Percentiles rank a stretch among this genome's conserved stretches.
phyloP scores from a whole-genome alignment of 2,797 vertebrate genomes.

The Cossypha polioptera region DNA sequence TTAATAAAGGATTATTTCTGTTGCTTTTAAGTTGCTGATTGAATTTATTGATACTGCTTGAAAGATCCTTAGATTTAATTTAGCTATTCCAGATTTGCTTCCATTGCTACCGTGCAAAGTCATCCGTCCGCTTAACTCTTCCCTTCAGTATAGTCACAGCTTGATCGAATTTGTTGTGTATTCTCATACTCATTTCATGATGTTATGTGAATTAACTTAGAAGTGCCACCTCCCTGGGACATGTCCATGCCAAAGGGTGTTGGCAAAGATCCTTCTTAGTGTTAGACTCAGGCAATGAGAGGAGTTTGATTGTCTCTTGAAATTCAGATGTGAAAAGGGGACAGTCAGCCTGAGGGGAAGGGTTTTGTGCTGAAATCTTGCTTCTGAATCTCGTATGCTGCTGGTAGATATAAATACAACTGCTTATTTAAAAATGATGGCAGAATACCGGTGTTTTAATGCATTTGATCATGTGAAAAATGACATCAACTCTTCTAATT shows the following conservation, averaged over 20 bases:
- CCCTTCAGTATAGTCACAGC: not conserved
- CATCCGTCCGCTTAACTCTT: not conserved
- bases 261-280: not conserved
- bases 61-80: not conserved
- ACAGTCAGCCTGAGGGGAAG: not conserved
- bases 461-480: not conserved
- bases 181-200: not conserved
- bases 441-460: not conserved
- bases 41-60: not conserved
- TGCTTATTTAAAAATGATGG: not conserved
- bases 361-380: not conserved
- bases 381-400: not conserved
- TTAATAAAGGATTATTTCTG: not conserved
- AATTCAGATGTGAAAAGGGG: not conserved
- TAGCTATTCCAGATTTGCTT: not conserved
- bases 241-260: not conserved
- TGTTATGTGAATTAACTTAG: not conserved
- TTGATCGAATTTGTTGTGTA: not conserved
- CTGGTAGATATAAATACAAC: not conserved
- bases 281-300: not conserved
- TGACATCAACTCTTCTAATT: not conserved
- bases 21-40: not conserved
- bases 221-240: not conserved
- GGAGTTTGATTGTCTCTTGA: not conserved
- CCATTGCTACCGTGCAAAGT: not conserved